These are phyloP conservation scores for Halocynthia aurantium DNA, from an alignment of 23 tunicate genomes.

Conservation along the genomic window DNA sequence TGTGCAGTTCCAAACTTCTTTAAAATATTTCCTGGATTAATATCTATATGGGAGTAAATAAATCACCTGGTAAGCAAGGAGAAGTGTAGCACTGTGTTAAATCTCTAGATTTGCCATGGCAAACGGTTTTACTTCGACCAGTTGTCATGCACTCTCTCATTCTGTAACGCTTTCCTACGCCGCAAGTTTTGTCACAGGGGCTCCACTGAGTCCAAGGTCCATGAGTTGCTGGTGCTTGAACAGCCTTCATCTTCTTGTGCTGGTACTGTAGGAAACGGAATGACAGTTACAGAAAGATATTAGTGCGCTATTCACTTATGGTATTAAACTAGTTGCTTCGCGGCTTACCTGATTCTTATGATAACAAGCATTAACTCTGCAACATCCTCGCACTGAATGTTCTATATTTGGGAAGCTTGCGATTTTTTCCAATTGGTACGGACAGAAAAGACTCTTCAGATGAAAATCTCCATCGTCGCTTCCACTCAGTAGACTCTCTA, in stretches of 20 bases:
- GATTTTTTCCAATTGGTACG: not conserved
- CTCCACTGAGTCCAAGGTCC: constrained; percentile 15
- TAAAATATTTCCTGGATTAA: too few relatives aligned
- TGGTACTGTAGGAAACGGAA: not conserved
- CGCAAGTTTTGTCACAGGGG: constrained; percentile 21
- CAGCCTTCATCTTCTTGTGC: not conserved
- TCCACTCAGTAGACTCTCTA: not conserved
- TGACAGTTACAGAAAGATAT: not conserved
- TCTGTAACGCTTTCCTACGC: not conserved
- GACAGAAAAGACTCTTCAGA: not conserved
- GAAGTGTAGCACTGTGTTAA: not conserved
- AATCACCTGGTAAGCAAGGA: too few relatives aligned
- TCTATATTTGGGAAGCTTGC: constrained; percentile 12
- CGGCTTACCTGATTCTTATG: constrained; percentile 16
- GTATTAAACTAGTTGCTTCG: not conserved
- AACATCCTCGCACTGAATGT: constrained; percentile 15
- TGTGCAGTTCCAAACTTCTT: too few relatives aligned
- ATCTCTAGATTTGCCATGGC: not conserved
- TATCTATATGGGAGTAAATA: too few relatives aligned
- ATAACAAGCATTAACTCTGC: constrained; percentile 14
- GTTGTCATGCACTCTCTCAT: not conserved
- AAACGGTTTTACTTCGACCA: not conserved
- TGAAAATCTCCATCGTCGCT: not conserved
- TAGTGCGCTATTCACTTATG: not conserved
- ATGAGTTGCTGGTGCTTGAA: not conserved